Base-by-base conservation (phyloP, 2,797 vertebrate species). In the Chelonia mydas region DNA sequence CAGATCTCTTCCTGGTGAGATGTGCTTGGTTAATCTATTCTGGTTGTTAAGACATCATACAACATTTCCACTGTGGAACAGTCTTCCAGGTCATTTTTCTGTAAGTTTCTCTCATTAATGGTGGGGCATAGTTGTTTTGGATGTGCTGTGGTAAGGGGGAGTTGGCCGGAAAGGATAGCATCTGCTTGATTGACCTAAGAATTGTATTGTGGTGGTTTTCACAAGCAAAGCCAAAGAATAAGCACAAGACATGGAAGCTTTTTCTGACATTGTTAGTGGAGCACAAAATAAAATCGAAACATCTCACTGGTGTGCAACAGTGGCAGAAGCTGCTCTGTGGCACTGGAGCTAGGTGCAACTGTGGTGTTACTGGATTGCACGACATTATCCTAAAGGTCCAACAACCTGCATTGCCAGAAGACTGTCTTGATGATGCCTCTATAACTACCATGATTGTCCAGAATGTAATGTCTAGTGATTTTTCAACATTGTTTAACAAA, bases 301-400 rank as follows among this genome's bases (percentile, higher is more conserved):
- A 0, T 0, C 3, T 55, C 27, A 15, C 65, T 87, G 37, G 45
- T 45, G 4, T 7, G 54, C 74, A 2, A 5, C 27, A 27, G 45
- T 61, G 16, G 31, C 49, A 23, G 5, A 7, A 37, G 61, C n/a
- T 81, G 17, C 1, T 3, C 13, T 23, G 51, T 21, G 0, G 0
- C 21, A 31, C 4, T 16, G 45, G 25, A 37, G 5, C 51, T 33
- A 27, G 0, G 55, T 0, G 12, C 33, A 5, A 79, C 84, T 5
- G 19, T 15, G 11, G 19, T 45, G 12, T 37, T 65, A n/a, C 72
- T 47, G 8, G 31, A 1, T 86, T 86, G 49, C 53, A 28, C 31
- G 0, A 72, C 1, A 83, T 49, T 25, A 3, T 33, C 53, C 1
- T 0, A 31, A 2, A 0, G 1, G 15, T n/a, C 10, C 16, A 10